Base-by-base conservation (phyloP, 1,140 invertebrate genomes). In the Linepithema humile region DNA sequence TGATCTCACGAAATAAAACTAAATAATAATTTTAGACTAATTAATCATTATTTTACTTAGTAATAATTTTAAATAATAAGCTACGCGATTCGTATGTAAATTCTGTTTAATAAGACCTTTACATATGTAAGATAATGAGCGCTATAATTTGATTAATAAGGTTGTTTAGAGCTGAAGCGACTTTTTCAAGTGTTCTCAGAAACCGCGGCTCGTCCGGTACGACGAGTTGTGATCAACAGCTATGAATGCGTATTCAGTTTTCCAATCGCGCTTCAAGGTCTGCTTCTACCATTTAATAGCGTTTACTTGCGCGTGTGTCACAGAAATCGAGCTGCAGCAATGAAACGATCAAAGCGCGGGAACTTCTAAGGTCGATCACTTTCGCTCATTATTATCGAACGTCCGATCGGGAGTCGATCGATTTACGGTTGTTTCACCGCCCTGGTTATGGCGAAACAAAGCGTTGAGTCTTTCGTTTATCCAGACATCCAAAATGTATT, bases 351-450 rank as follows among this genome's bases (percentile, higher is more conserved):
- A 38, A 48, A 43, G 75, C 35, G 67, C 75, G 23, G 45, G 70
- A 38, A 65, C 53, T 84, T 20, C 82, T 91, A 91, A 91, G 90
- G 89, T 91, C 89, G 88, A 88, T 91, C 72, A 90, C 91, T 91
- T 91, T 91, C 90, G 87, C 91, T 86, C 84, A 82, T 86, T 88
- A 90, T 74, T 53, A 75, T 82, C n/a, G 67, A 64, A 57, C 72
- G 88, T 78, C 78, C 77, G 73, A 87, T 86, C 85, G 78, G 43
- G 35, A 55, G 29, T 32, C 10, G 57, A 82, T 82, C 55, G 67
- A 60, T 59, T 73, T 74, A 35, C 26, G 40, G 73, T 26, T 32
- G 26, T 73, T 74, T 29, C 12, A 32, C 43, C 67, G 40, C 38
- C 35, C 26, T n/a, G n/a, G n/a, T n/a, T n/a, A n/a, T n/a, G n/a